Conservation (phyloP, 2,888 invertebrate genomes). For the Lepidochrysops patricia region DNA sequence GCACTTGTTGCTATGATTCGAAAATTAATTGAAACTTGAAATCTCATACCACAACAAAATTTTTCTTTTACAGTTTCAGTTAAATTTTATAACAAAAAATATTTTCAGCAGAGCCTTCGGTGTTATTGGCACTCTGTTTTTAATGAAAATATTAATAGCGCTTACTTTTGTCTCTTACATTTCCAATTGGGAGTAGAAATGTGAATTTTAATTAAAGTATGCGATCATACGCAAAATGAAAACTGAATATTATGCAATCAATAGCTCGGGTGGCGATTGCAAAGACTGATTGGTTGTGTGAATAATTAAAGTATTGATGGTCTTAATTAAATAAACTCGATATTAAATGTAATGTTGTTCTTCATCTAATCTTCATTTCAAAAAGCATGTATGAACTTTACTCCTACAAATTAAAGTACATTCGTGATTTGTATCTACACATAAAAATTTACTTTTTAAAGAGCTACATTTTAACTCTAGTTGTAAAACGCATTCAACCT, state of each 20-base stretch:
- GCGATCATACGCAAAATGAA: conserved; percentile 1
- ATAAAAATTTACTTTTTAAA: too few species aligned
- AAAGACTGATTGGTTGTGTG: background rate
- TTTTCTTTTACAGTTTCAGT: background rate
- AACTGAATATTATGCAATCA: conserved; percentile 4
- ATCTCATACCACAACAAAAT: background rate
- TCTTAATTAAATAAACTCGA: too few species aligned
- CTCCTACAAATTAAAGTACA: too few species aligned
- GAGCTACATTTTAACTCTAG: too few species aligned
- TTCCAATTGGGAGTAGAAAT: background rate
- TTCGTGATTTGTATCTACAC: too few species aligned
- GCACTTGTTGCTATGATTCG: background rate
- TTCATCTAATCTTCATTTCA: background rate
- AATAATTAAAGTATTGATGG: too few species aligned
- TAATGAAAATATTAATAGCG: conserved; percentile 9
- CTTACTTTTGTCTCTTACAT: background rate
- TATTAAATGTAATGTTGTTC: background rate
- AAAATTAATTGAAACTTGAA: background rate
- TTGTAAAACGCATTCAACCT: background rate
- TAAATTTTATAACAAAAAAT: background rate
- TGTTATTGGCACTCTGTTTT: background rate
- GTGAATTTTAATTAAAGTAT: conserved; percentile 5
- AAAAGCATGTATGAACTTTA: too few species aligned
- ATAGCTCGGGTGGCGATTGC: background rate
- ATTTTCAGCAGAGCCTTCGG: background rate